Base-by-base conservation (phyloP, 1,140 invertebrate genomes). In the Wiebesia pumilae region DNA sequence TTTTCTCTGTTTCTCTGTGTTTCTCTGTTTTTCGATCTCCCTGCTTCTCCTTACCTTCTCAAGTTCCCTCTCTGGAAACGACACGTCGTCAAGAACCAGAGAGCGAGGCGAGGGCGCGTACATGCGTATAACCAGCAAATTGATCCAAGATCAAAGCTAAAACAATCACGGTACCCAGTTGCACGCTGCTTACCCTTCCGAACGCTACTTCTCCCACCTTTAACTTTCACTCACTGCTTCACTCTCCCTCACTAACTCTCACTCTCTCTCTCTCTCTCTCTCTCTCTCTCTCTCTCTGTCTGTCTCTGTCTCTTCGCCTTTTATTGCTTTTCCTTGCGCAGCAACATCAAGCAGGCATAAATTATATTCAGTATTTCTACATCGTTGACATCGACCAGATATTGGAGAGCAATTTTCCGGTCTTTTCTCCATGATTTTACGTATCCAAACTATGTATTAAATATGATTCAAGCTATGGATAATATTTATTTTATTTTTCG, bases 61-160 rank as follows among this genome's bases (percentile, higher is more conserved):
- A 71, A 78, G 85, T 86, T 86, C 77, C 85, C 85, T 82, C 69
- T 77, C 80, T 83, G 81, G 62, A 86, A 86, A 58, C 85, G 81
- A 87, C 83, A 77, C 86, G 86, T 81, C 79, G 86, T 84, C 85
- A 87, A 87, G 85, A 75, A 87, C 71, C 82, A 30, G 65, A 80
- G 81, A 51, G 81, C 38, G n/a, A 62, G 54, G 79, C 35, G 77
- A 83, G 81, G 85, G 85, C 83, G 87, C 81, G 87, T 86, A 88
- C 89, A 89, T 90, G 91, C 91, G 90, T 92, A 91, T 90, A 91
- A 91, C 90, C 91, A 90, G 93, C 93, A 94, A 94, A 94, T 94
- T 94, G 93, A 93, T 93, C 93, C 92, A 91, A 93, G 93, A 93
- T 94, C 93, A 94, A 94, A 93, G 93, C 92, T 91, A 92, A 93